These are phyloP conservation scores for Coenobita brevimanus DNA, from an alignment of 1,140 invertebrate genomes.

Conservation along the genomic window DNA sequence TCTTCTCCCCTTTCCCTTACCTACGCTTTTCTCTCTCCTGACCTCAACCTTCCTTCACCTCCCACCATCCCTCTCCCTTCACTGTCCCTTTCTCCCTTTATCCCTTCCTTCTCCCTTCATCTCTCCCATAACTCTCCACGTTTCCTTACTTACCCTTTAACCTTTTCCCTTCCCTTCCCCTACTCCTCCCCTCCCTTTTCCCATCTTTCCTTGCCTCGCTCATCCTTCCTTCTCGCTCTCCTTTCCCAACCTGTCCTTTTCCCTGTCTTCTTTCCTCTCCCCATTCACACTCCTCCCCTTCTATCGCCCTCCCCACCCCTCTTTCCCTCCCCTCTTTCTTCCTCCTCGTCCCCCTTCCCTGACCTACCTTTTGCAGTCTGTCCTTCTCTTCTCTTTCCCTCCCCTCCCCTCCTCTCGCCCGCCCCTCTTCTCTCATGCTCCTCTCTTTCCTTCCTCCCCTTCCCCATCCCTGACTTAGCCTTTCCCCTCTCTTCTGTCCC, in stretches of 20 bases:
- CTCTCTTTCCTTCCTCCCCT: not conserved
- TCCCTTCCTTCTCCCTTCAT: no score
- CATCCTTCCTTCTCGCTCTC: no score
- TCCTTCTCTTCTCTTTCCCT: not conserved
- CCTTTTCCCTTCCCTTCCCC: not conserved
- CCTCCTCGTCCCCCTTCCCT: not conserved
- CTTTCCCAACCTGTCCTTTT: not conserved
- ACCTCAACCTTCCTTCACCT: not conserved
- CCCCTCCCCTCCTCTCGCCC: not conserved
- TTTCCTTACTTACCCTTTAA: not conserved
- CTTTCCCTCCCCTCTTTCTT: not conserved
- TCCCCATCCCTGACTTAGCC: not conserved
- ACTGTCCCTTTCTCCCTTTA: no score
- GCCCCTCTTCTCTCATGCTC: not conserved
- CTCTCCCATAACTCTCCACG: no score
- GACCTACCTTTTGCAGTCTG: not conserved
- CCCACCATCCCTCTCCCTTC: no score
- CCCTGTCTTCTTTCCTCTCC: not conserved
- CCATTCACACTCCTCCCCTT: not conserved
- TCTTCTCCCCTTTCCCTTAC: not conserved
- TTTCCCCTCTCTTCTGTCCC: not conserved
- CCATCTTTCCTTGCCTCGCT: not conserved
- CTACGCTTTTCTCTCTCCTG: not conserved
- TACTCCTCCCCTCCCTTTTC: not conserved
- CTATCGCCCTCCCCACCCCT: no score